phyloP scores from a whole-genome alignment of 2,113 vertebrate species.

The Pyrgilauda ruficollis region DNA sequence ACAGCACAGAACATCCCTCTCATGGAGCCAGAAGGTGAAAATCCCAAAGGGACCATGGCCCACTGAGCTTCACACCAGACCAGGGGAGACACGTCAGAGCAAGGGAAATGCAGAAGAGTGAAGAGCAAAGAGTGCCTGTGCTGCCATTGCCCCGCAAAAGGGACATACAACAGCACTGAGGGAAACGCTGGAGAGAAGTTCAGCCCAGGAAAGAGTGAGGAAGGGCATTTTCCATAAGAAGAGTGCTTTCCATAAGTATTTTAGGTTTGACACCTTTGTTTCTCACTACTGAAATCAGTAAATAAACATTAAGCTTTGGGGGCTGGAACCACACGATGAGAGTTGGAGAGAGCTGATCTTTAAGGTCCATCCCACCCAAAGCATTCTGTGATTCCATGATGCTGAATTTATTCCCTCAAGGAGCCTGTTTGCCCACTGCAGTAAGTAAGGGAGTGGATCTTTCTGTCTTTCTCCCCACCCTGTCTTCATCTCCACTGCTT shows the following conservation, averaged over 20 bases:
- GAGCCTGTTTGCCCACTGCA: neutral
- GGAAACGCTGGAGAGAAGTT: neutral
- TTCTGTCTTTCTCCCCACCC: neutral
- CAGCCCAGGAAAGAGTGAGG: neutral
- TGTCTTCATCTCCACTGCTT: neutral
- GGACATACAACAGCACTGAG: neutral
- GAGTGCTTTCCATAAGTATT: neutral
- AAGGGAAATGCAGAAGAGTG: neutral
- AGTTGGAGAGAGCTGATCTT: neutral
- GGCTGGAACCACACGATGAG: neutral
- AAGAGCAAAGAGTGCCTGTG: neutral
- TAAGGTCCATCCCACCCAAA: neutral
- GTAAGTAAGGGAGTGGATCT: neutral
- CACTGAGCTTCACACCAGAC: fast-evolving
- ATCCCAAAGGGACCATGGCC: fast-evolving
- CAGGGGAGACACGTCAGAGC: neutral
- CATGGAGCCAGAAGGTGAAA: neutral
- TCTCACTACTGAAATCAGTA: neutral
- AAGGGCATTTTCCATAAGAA: neutral
- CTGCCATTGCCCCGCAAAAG: fast-evolving
- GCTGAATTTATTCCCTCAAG: neutral
- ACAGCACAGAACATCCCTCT: neutral
- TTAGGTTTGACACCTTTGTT: neutral
- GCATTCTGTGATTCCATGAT: neutral
- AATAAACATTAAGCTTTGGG: neutral